Evolutionary conservation across 1,140 invertebrate genomes (phyloP), one percentile per base, ranked within the genome.

Genomic region (Caenorhabditis inopinata): DNA sequence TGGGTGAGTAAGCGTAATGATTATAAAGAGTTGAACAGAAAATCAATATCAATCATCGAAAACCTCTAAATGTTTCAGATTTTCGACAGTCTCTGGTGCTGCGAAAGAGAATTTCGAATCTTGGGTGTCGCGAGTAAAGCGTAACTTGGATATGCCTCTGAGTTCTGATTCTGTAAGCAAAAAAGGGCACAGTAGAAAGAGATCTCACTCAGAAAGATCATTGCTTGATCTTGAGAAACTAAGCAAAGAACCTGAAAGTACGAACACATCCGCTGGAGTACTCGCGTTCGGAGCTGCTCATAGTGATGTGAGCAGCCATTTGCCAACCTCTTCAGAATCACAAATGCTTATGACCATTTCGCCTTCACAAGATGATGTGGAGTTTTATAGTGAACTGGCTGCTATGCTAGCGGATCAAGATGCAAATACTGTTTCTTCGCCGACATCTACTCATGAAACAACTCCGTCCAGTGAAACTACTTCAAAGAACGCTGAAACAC

Each of bases 41-140:
- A n/a, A n/a, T n/a, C n/a, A n/a, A n/a, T n/a, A n/a, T n/a, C n/a
- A 21, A 25, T 49, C 29, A 76, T 47, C 9, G 14, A 42, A 42
- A 42, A 7, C 14, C 5, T 42, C 38, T 42, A 7, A 42, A 7
- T 35, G 2, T 46, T 82, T 27, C 74, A 83, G 82, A 16, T 83
- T 83, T 32, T 83, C 82, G 1, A 68, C 11, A 73, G 75, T 76
- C 48, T 81, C 80, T 32, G 68, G 84, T 23, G 81, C 83, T 48
- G 84, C 51, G 4, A 48, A 47, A 9, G 85, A 92, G 18, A 89
- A 89, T 78, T 93, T 93, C 86, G 91, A 92, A 75, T 91, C 92
- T 51, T 95, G 93, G 92, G 83, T 94, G n/a, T 18, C 62, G 11
- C 68, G 78, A 42, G 47, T 80, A 6, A 79, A 74, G 25, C 29